Percentiles rank a stretch among this genome's conserved stretches.
phyloP scores from a whole-genome alignment of 2,888 invertebrate species.

The Cancer borealis region DNA sequence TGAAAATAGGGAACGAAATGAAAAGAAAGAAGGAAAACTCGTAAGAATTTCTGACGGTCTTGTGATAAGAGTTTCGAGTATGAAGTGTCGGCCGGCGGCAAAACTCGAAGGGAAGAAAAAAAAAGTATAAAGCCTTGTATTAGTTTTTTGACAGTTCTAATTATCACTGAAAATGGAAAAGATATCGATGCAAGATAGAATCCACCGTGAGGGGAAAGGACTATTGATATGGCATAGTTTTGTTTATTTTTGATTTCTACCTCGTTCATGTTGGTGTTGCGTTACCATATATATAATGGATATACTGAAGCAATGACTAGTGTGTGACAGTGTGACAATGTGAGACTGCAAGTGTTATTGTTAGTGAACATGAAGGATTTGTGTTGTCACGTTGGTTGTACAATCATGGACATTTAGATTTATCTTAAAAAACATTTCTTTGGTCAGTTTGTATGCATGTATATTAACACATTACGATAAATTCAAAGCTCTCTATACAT shows the following conservation, averaged over 20 bases:
- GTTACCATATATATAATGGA: neutral
- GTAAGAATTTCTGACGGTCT: conserved; percentile 3
- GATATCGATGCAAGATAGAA: neutral
- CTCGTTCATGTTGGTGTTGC: neutral
- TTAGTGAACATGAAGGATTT: neutral
- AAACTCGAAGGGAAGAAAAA: neutral
- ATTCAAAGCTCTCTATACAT: neutral
- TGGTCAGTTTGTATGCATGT: neutral
- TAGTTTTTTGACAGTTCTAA: neutral
- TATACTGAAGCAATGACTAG: neutral
- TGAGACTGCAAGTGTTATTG: neutral
- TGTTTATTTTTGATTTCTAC: neutral
- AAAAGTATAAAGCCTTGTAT: neutral
- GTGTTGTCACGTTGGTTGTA: neutral
- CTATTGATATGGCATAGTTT: neutral
- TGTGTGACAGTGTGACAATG: neutral
- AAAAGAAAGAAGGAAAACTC: conserved; percentile 3
- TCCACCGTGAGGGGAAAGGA: neutral
- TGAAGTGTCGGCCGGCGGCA: neutral
- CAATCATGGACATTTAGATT: neutral
- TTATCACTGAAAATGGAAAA: neutral
- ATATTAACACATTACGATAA: neutral
- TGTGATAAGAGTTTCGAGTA: conserved; percentile 1
- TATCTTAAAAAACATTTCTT: neutral
- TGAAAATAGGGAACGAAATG: conserved; percentile 8